Evolutionary conservation across 2,888 invertebrate genomes (phyloP), one percentile per base, ranked within the genome.

Genomic region (Coleophora flavipennella): DNA sequence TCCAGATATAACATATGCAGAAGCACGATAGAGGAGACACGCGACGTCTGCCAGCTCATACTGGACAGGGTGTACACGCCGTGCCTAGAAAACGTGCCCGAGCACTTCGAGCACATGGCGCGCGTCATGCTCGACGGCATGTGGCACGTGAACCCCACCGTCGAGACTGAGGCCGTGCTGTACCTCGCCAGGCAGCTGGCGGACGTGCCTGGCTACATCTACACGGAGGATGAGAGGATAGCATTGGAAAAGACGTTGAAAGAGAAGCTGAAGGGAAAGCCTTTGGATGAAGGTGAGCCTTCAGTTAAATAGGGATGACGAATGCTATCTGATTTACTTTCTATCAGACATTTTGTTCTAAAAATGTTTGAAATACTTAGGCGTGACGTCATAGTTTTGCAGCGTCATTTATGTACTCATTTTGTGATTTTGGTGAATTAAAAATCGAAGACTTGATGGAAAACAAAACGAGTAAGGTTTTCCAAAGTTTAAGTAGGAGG

Each of bases 1-100:
- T 50, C 31, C 64, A 91, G 92, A 51, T 93, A 89, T 65, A 93
- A 93, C 62, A 76, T 93, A 2, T 92, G 92, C 58, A 86, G 87
- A 2, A 81, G 84, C 1, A 87, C 87, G 6, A 79, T 88, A 36
- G 81, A 85, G 1, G 91, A 92, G 58, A 91, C 92, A 0, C 86
- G 77, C 13, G 76, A 83, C 38, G 85, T 90, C 1, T 90, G 90
- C 51, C 79, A 86, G 13, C 59, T 86, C 29, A 62, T 91, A 0
- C 71, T 87, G 38, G 86, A 89, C 1, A 80, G 88, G 2, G 85
- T 91, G 0, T 91, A 87, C 56, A 77, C 84, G 8, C 92, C 92
- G 0, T 81, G 85, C 25, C 60, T 93, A 8, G 81, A 85, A 37
- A 78, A 86, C 33, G 87, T 87, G 2, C 86, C 87, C 0, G 75